A percentile compares a stretch with the other conserved stretches of the same genome.
phyloP scores from a whole-genome alignment of 2,888 invertebrate species.

The Lasioglossum zephyrum region DNA sequence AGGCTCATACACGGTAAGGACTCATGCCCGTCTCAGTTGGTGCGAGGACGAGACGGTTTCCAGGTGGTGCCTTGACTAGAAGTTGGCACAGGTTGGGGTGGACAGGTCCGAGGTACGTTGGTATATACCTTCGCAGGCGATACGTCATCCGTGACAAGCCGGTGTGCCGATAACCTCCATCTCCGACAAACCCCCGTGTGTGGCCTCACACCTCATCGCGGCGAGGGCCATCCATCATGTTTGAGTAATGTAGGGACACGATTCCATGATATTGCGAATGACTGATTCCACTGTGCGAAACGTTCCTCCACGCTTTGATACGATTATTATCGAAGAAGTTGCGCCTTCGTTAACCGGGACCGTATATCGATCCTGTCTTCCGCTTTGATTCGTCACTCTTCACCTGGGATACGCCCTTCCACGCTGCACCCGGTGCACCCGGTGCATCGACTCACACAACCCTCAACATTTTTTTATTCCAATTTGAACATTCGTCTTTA shows the following conservation, averaged over 20 bases:
- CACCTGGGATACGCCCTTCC: neutral
- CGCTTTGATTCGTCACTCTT: neutral
- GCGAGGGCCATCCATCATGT: slow-evolving; percentile 80
- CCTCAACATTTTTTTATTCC: neutral
- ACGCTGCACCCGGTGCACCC: neutral
- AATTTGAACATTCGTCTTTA: neutral
- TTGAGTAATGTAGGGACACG: slow-evolving; percentile 81
- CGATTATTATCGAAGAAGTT: slow-evolving; percentile 57
- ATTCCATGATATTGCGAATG: slow-evolving; percentile 81
- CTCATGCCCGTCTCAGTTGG: slow-evolving; percentile 21
- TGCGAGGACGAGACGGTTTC: slow-evolving; percentile 46
- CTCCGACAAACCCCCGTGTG: slow-evolving; percentile 71
- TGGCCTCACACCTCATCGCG: slow-evolving; percentile 73
- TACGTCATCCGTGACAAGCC: slow-evolving; percentile 82
- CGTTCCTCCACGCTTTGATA: slow-evolving; percentile 39
- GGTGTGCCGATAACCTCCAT: slow-evolving; percentile 75
- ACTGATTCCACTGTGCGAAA: slow-evolving; percentile 67
- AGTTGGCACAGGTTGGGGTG: slow-evolving; percentile 62
- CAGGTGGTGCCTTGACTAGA: slow-evolving; percentile 57
- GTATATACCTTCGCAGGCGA: slow-evolving; percentile 74
- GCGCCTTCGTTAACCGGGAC: slow-evolving; percentile 24
- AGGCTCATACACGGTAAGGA: slow-evolving; percentile 45
- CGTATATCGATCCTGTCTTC: slow-evolving; percentile 16
- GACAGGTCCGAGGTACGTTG: slow-evolving; percentile 65
- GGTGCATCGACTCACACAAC: neutral